These are phyloP conservation scores for Amphipoea oculea DNA, from an alignment of 2,888 invertebrate species.

Conservation along the genomic window DNA sequence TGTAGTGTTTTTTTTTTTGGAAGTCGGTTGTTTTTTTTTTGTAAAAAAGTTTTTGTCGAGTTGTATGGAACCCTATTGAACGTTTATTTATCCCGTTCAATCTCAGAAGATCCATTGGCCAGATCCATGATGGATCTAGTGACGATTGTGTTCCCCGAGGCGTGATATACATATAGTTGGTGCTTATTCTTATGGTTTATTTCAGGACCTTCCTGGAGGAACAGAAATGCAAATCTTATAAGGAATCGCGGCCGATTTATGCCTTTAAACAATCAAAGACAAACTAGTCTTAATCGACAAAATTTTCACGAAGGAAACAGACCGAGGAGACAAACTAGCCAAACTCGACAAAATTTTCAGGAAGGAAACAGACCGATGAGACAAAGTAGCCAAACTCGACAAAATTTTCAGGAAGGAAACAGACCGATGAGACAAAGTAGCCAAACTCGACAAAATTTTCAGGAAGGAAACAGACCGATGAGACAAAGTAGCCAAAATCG, in stretches of 20 bases:
- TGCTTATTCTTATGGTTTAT: background rate
- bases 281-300: background rate
- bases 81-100: too few relatives aligned
- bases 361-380: background rate
- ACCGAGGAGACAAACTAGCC: background rate
- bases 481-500: constrained; percentile 3
- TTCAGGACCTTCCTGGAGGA: constrained; percentile 49
- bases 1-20: too few relatives aligned
- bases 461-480: background rate
- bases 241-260: background rate
- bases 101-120: too few relatives aligned
- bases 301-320: background rate
- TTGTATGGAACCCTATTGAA: too few relatives aligned
- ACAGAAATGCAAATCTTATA: background rate
- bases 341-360: constrained; percentile 1
- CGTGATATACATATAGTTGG: background rate
- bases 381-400: background rate
- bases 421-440: background rate
- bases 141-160: too few relatives aligned
- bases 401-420: background rate
- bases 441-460: constrained; percentile 6
- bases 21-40: too few relatives aligned
- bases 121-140: too few relatives aligned
- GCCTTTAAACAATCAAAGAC: background rate
- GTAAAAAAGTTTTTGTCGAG: too few relatives aligned